Evolutionary conservation across 1,140 invertebrate genomes (phyloP).

Genomic region (Drosophila triauraria): DNA sequence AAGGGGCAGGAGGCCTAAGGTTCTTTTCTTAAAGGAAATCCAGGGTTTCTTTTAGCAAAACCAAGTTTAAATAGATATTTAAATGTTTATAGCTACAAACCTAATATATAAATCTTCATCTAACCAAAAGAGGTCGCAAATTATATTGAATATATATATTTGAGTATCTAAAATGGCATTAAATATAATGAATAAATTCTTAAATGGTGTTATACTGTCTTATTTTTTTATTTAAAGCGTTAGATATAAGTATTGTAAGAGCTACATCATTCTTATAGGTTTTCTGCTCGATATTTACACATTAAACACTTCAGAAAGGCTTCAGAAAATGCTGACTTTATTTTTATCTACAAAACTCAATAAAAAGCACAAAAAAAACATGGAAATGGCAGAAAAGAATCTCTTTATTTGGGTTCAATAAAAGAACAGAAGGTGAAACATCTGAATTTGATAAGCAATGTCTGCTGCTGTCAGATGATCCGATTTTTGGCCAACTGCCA

Average conservation of each 20-base stretch:
- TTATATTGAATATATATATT: too few species aligned
- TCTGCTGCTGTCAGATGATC: conserved; percentile 36
- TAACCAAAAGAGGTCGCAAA: too few species aligned
- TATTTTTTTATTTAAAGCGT: too few species aligned
- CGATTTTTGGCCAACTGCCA: conserved; percentile 29
- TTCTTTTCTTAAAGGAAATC: background rate
- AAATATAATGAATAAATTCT: background rate
- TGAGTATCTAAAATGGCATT: too few species aligned
- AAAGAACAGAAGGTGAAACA: background rate
- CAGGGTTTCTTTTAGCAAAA: background rate
- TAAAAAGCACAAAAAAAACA: background rate
- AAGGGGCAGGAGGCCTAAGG: background rate
- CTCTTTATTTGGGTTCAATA: background rate
- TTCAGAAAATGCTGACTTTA: too few species aligned
- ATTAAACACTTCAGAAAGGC: too few species aligned
- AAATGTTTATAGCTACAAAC: too few species aligned
- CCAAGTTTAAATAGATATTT: background rate
- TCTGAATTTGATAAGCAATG: conserved; percentile 33
- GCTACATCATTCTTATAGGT: too few species aligned
- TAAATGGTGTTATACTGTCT: background rate
- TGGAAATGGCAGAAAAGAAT: background rate
- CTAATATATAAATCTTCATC: too few species aligned
- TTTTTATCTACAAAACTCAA: background rate
- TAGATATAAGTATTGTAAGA: too few species aligned
- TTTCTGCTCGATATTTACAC: background rate